A percentile compares a stretch with the other conserved stretches of the same genome.
Conservation (phyloP, 2,113 vertebrate genomes). For the Istiophorus platypterus region DNA sequence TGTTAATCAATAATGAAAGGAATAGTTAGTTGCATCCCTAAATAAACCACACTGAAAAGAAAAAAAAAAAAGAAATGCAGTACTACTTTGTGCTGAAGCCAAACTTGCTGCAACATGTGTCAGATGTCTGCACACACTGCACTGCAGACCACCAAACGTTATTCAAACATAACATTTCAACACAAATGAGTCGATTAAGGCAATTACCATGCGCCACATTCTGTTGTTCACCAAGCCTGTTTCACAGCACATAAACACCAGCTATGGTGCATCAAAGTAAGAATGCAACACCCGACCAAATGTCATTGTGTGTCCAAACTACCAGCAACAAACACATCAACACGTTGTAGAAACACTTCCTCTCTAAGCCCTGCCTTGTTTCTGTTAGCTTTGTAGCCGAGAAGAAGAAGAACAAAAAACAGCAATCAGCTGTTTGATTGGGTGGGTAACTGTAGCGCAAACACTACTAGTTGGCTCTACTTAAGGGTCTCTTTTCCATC, state of each 20-base stretch:
- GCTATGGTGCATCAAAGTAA: background rate
- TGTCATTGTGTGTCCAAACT: background rate
- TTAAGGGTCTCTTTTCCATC: background rate
- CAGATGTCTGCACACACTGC: background rate
- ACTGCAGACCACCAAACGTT: background rate
- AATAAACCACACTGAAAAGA: background rate
- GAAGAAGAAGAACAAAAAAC: background rate
- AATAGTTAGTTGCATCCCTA: background rate
- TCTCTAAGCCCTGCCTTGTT: background rate
- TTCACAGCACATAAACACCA: background rate
- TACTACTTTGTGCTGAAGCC: background rate
- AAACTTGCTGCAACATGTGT: background rate
- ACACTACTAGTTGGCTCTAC: background rate
- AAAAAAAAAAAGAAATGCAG: background rate
- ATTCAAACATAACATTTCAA: constrained; percentile 1
- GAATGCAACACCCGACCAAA: background rate
- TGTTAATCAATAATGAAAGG: background rate
- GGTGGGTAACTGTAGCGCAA: background rate
- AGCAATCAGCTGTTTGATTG: background rate
- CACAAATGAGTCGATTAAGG: background rate
- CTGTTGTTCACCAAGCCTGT: background rate
- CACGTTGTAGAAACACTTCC: background rate
- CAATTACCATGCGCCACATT: background rate
- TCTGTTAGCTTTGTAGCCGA: background rate
- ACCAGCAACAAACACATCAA: background rate